These are phyloP conservation scores for Elanoides forficatus DNA, from an alignment of 2,113 vertebrate genomes.

Conservation along the genomic window DNA sequence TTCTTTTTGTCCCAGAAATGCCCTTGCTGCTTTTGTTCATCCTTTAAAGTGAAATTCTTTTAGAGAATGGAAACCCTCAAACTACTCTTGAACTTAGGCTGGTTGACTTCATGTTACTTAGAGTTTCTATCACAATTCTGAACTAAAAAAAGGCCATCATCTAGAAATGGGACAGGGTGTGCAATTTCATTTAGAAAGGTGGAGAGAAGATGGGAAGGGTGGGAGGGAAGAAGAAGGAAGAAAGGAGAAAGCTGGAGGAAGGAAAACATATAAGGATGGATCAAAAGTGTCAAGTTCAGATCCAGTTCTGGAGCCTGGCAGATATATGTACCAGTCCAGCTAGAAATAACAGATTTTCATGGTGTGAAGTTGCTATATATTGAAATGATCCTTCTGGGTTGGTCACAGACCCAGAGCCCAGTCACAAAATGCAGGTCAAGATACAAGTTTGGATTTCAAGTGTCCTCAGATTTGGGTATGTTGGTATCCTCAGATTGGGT, in stretches of 20 bases:
- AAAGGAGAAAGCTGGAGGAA: neutral
- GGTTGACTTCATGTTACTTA: neutral
- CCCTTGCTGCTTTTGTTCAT: neutral
- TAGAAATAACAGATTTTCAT: neutral
- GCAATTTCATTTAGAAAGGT: neutral
- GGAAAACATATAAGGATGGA: neutral
- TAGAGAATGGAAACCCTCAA: neutral
- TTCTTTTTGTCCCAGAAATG: neutral
- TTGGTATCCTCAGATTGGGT: neutral
- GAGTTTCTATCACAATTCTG: neutral
- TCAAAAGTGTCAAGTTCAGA: neutral
- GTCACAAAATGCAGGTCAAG: neutral
- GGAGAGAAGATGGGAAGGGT: neutral
- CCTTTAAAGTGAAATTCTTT: neutral
- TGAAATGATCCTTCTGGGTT: neutral
- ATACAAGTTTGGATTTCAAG: neutral
- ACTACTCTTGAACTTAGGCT: neutral
- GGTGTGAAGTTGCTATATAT: neutral
- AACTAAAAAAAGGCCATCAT: neutral
- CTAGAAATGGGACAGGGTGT: neutral
- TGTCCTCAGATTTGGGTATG: neutral
- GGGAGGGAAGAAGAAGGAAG: neutral
- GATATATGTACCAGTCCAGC: neutral
- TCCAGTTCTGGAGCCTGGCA: neutral
- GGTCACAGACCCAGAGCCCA: neutral